Conservation (phyloP, 2,797 vertebrate genomes). For the Lacerta agilis region DNA sequence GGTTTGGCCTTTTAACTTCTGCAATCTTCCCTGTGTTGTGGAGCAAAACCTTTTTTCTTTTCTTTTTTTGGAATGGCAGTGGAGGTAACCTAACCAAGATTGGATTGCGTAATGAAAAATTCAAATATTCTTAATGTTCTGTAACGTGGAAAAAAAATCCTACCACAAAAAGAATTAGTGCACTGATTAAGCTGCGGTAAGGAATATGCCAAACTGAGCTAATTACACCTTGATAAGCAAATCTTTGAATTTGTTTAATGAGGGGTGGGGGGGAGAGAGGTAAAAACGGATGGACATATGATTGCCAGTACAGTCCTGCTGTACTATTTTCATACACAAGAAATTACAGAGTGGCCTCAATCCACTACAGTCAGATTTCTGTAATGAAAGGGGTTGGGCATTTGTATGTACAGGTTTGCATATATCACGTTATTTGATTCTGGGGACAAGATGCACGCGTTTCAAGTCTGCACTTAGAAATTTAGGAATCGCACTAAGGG, state of each 20-base stretch:
- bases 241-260: constrained; percentile 50
- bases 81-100: neutral
- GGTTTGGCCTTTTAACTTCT: neutral
- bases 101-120: neutral
- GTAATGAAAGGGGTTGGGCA: constrained; percentile 77
- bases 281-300: constrained; percentile 68
- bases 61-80: neutral
- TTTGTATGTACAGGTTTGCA: constrained; percentile 79
- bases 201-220: constrained; percentile 58
- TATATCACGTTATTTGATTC: constrained; percentile 76
- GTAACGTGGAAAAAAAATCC: neutral
- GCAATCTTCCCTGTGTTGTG: neutral
- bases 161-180: constrained; percentile 58
- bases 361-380: constrained; percentile 70
- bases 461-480: constrained; percentile 63
- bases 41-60: neutral
- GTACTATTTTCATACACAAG: constrained; percentile 71
- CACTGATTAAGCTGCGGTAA: constrained; percentile 57
- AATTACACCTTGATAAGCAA: constrained; percentile 62
- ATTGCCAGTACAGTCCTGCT: constrained; percentile 79
- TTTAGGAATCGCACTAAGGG: constrained; percentile 63
- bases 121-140: neutral
- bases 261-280: neutral
- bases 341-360: constrained; percentile 71
- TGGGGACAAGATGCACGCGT: constrained; percentile 55